Conservation (phyloP, 2,113 vertebrate species). For the Lates calcarifer region DNA sequence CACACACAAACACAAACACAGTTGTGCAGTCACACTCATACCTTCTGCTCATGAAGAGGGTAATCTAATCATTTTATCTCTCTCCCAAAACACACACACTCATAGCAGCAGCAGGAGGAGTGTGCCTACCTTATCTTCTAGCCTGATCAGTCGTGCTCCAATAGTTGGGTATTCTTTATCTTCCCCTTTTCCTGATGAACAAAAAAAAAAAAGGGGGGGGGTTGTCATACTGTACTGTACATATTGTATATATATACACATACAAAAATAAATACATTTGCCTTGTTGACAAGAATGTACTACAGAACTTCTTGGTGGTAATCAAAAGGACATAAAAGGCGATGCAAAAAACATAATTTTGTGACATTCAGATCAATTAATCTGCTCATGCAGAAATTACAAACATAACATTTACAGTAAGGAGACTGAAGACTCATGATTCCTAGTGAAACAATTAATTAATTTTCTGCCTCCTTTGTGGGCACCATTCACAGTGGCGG, state of each 20-base stretch:
- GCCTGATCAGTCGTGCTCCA: slow-evolving; percentile 90
- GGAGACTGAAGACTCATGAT: background rate
- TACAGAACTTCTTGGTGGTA: background rate
- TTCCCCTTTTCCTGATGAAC: slow-evolving; percentile 87
- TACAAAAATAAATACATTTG: background rate
- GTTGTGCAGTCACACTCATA: slow-evolving; percentile 6
- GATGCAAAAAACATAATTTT: background rate
- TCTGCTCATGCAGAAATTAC: background rate
- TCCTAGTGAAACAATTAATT: background rate
- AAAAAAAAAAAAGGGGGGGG: background rate
- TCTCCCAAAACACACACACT: slow-evolving; percentile 11
- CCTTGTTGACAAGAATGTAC: background rate
- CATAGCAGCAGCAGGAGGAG: background rate
- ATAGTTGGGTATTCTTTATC: slow-evolving; percentile 90
- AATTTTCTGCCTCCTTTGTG: background rate
- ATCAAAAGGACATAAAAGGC: background rate
- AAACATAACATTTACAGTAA: background rate
- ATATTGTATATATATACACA: background rate
- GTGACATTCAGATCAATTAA: background rate
- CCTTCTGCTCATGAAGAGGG: slow-evolving; percentile 1
- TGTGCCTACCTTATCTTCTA: slow-evolving; percentile 91
- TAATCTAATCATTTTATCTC: slow-evolving; percentile 45
- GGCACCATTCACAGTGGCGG: background rate
- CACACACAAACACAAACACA: slow-evolving; percentile 13
- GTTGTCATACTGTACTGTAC: too few species aligned